Evolutionary conservation across 2,797 vertebrate species (phyloP), one percentile per base, ranked within the genome.

Genomic region (Poecilia wingei): DNA sequence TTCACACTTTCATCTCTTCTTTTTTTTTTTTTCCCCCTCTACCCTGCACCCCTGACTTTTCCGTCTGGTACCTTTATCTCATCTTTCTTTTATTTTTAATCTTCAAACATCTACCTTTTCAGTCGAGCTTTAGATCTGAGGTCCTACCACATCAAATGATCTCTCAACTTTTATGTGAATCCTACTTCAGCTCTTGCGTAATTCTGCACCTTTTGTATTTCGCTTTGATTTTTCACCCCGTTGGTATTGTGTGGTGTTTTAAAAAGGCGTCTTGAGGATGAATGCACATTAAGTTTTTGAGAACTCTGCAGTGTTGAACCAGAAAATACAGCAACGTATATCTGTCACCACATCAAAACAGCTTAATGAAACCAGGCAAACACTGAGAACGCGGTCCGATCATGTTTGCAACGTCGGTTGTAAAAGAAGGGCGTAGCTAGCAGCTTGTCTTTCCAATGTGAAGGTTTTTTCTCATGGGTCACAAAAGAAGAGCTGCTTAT

Each of bases 401-500:
- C 72, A 14, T 81, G 76, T 84, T 79, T 79, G 84, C n/a, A 78
- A 59, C 43, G 79, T 71, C 78, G 81, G 68, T 79, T 81, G 72
- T 7, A 41, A 47, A 85, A 82, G 85, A 66, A 33, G 80, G 79
- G 76, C 28, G 49, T 61, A 77, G 82, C 84, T 77, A 83, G 86
- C 80, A 76, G 69, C 72, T 70, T 81, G 80, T 87, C 79, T 2
- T 47, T 53, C 45, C 0, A 75, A 79, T 77, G 85, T 55, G 28
- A 45, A 83, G 77, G 75, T 49, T 88, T 36, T 93, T 91, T 41
- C 87, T 89, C 87, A 90, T 90, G 81, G 84, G 86, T 86, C 82
- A 94, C 94, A 95, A 94, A 91, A 84, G 87, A 84, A 36, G 39
- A 79, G 79, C 79, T 82, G 85, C 87, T 83, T 86, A 91, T 87